Evolutionary conservation across 2,888 invertebrate genomes (phyloP).

Genomic region (Bombylius discolor): DNA sequence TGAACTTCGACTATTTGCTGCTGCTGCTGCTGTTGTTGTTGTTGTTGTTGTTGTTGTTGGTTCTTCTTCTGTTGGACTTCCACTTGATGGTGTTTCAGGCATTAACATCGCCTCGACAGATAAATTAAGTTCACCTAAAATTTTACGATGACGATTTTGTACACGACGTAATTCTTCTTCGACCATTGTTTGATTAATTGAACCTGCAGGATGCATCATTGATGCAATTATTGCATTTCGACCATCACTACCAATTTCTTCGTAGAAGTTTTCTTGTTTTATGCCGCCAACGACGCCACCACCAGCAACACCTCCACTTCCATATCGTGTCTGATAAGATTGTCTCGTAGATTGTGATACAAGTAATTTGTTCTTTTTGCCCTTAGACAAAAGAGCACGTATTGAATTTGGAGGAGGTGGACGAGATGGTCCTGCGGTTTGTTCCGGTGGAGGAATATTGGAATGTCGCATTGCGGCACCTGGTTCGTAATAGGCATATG

Average conservation of each 20-base stretch:
- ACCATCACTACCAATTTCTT: slow-evolving; percentile 19
- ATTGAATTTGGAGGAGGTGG: slow-evolving; percentile 35
- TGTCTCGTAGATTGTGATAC: slow-evolving; percentile 38
- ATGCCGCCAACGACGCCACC: background rate
- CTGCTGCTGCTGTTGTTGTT: background rate
- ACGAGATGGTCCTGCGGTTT: slow-evolving; percentile 16
- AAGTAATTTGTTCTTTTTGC: slow-evolving; percentile 31
- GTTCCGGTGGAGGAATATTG: slow-evolving; percentile 50
- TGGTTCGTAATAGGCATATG: slow-evolving; percentile 71
- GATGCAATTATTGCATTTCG: slow-evolving; percentile 17
- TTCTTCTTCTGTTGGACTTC: slow-evolving; percentile 37
- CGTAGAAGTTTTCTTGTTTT: slow-evolving; percentile 22
- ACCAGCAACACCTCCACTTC: slow-evolving; percentile 35
- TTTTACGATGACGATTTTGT: slow-evolving; percentile 67
- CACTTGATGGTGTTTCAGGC: slow-evolving; percentile 51
- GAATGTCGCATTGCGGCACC: slow-evolving; percentile 48
- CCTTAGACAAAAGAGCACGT: slow-evolving; percentile 32
- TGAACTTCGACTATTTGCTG: slow-evolving; percentile 40
- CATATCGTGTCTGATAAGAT: slow-evolving; percentile 62
- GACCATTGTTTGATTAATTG: slow-evolving; percentile 56
- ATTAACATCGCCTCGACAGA: slow-evolving; percentile 84
- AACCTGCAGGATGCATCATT: slow-evolving; percentile 46
- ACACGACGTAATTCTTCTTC: slow-evolving; percentile 75
- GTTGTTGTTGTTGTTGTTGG: slow-evolving; percentile 7
- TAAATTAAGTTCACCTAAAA: slow-evolving; percentile 73